A percentile compares a stretch with the other conserved stretches of the same genome.
These are phyloP conservation scores for Liposcelis brunnea DNA, from an alignment of 2,888 invertebrate genomes.

Conservation along the genomic window DNA sequence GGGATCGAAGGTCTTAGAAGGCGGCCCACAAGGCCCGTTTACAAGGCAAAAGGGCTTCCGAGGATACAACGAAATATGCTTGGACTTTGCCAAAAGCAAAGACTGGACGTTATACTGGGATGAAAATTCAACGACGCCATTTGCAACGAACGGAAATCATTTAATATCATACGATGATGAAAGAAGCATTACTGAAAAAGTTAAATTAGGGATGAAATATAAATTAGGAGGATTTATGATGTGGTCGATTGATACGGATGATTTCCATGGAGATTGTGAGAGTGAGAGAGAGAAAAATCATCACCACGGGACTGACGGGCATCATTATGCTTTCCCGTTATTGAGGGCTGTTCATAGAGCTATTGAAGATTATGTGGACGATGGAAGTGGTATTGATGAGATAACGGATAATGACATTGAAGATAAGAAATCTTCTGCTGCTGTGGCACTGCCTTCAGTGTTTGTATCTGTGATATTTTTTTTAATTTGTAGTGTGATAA, in stretches of 20 bases:
- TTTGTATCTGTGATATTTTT: no score
- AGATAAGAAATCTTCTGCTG: no score
- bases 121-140: constrained; percentile 41
- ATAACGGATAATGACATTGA: no score
- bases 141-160: constrained; percentile 38
- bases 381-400: no score
- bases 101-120: constrained; percentile 56
- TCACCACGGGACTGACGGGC: constrained; percentile 13
- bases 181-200: constrained; percentile 55
- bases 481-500: no score
- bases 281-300: constrained; percentile 9
- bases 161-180: constrained; percentile 64
- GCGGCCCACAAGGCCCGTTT: constrained; percentile 59
- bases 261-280: constrained; percentile 53
- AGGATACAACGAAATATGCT: constrained; percentile 66
- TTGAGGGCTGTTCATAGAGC: constrained; percentile 55
- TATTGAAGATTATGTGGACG: constrained; percentile 33
- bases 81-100: no score
- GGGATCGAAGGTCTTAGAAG: constrained; percentile 34
- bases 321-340: constrained; percentile 43
- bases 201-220: constrained; percentile 41
- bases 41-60: constrained; percentile 67
- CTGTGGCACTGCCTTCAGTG: no score
- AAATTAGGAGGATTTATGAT: constrained; percentile 67
- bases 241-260: constrained; percentile 81